phyloP scores from a whole-genome alignment of 2,888 invertebrate species.

The Hylaea fasciaria region DNA sequence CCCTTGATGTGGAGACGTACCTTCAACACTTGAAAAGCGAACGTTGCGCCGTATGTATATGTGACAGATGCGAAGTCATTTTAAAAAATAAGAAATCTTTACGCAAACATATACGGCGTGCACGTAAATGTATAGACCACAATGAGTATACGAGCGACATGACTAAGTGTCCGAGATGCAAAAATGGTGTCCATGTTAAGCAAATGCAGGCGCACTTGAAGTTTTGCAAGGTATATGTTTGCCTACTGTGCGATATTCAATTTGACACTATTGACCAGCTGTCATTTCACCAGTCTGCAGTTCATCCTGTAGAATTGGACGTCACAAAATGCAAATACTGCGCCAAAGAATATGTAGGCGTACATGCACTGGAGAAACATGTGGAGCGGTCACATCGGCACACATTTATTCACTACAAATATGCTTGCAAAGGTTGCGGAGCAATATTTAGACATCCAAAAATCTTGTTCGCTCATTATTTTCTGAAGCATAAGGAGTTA shows the following conservation, averaged over 20 bases:
- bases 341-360: constrained; percentile 62
- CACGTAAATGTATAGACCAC: constrained; percentile 33
- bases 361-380: constrained; percentile 58
- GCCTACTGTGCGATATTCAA: constrained; percentile 52
- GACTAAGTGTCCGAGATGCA: constrained; percentile 52
- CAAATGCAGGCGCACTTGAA: constrained; percentile 47
- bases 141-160: constrained; percentile 1
- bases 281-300: constrained; percentile 55
- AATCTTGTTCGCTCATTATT: constrained; percentile 69
- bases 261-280: constrained; percentile 56
- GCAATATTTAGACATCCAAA: constrained; percentile 68
- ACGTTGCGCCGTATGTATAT: constrained; percentile 51
- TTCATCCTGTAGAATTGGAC: constrained; percentile 56
- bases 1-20: constrained; percentile 43
- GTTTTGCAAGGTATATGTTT: constrained; percentile 58
- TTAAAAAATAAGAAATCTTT: constrained; percentile 49
- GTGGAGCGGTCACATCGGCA: constrained; percentile 57
- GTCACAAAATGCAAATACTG: constrained; percentile 64
- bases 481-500: constrained; percentile 61
- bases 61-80: constrained; percentile 57
- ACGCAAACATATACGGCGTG: constrained; percentile 41
- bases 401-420: constrained; percentile 67
- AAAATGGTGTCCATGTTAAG: constrained; percentile 34
- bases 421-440: constrained; percentile 63
- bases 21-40: constrained; percentile 54